Evolutionary conservation across 2,797 vertebrate species (phyloP).

Genomic region (Pangasius djambal): DNA sequence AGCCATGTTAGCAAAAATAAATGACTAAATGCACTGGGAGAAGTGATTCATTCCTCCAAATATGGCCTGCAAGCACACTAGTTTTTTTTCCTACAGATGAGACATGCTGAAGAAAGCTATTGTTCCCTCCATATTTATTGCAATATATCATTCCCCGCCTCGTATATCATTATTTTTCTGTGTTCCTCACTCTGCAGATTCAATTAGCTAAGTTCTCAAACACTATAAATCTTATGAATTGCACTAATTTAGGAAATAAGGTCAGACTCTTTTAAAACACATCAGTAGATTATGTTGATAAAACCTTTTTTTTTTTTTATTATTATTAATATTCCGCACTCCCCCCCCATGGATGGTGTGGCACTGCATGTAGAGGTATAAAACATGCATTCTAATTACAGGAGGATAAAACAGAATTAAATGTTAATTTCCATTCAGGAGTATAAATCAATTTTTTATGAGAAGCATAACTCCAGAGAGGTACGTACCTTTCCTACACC

Average conservation of each 20-base stretch:
- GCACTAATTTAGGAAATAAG: constrained; percentile 71
- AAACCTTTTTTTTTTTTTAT: constrained; percentile 61
- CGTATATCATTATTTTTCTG: constrained; percentile 38
- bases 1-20: not conserved
- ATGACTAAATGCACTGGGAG: too few species aligned
- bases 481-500: constrained; percentile 93
- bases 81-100: not conserved
- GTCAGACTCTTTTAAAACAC: constrained; percentile 56
- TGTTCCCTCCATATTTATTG: constrained; percentile 37
- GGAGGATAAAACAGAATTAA: constrained; percentile 75
- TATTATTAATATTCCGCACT: not conserved
- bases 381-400: constrained; percentile 79
- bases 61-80: not conserved
- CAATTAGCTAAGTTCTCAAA: constrained; percentile 51
- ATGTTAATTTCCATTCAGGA: constrained; percentile 85
- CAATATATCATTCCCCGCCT: constrained; percentile 13
- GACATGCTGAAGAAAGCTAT: constrained; percentile 15
- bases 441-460: constrained; percentile 92
- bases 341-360: not conserved
- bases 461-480: constrained; percentile 90
- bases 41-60: not conserved
- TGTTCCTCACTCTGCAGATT: constrained; percentile 35
- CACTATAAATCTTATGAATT: constrained; percentile 61
- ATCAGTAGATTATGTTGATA: constrained; percentile 62
- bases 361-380: constrained; percentile 70